These are phyloP conservation scores for Sebastes vulpes DNA, from an alignment of 2,797 vertebrate species.

Conservation along the genomic window DNA sequence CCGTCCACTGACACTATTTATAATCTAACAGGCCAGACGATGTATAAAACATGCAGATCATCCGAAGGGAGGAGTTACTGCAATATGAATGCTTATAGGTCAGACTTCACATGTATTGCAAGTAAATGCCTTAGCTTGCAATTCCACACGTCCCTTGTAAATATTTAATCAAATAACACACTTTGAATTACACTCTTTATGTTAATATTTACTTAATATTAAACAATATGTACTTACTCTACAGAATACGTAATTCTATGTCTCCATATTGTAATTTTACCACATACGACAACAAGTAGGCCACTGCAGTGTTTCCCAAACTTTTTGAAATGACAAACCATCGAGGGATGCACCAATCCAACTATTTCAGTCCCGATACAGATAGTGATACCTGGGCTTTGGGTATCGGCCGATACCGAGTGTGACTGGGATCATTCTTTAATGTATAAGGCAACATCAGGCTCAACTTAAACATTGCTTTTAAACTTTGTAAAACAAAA, in stretches of 20 bases:
- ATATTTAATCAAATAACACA: conserved; percentile 15
- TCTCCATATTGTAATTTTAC: not conserved
- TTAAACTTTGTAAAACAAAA: no score
- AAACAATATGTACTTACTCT: not conserved
- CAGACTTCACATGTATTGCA: not conserved
- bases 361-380: no score
- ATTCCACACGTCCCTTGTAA: not conserved
- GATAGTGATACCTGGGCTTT: no score
- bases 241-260: not conserved
- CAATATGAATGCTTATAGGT: not conserved
- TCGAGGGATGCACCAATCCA: no score
- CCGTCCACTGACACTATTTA: not conserved
- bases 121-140: not conserved
- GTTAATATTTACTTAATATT: not conserved
- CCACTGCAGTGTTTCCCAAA: not conserved
- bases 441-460: no score
- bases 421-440: no score
- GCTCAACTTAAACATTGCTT: no score
- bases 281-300: not conserved
- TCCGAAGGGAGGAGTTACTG: not conserved
- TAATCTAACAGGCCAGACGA: not conserved
- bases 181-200: not conserved
- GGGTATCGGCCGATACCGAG: no score
- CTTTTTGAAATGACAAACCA: no score
- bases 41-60: not conserved